A percentile compares a stretch with the other conserved stretches of the same genome.
Evolutionary conservation across 1,140 invertebrate genomes (phyloP).

Genomic region (Drosophila erecta): DNA sequence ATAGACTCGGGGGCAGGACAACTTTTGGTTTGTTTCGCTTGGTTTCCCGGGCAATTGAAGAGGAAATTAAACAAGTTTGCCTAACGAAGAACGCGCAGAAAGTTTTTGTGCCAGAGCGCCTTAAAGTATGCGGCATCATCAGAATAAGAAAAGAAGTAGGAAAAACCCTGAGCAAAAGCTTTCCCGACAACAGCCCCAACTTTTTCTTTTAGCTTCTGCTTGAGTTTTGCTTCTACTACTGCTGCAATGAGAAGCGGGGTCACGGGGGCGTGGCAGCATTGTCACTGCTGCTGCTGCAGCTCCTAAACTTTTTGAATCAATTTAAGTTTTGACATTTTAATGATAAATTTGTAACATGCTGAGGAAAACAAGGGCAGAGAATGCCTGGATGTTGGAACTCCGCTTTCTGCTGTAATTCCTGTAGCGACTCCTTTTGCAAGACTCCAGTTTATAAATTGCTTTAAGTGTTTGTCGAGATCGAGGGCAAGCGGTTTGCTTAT

Average conservation of each 20-base stretch:
- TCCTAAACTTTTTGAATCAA: conserved; percentile 78
- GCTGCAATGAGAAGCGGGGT: conserved; percentile 22
- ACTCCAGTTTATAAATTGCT: conserved; percentile 73
- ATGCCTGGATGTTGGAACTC: conserved; percentile 38
- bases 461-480: conserved; percentile 39
- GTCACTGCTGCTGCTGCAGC: conserved; percentile 46
- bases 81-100: conserved; percentile 67
- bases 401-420: conserved; percentile 11
- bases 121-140: conserved; percentile 70
- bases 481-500: conserved; percentile 33
- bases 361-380: conserved; percentile 58
- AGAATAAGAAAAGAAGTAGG: conserved; percentile 1
- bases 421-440: conserved; percentile 31
- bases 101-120: conserved; percentile 64
- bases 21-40: conserved; percentile 51
- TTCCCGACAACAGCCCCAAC: conserved; percentile 31
- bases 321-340: conserved; percentile 84
- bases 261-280: conserved; percentile 29
- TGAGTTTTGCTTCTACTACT: conserved; percentile 20
- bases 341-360: conserved; percentile 79
- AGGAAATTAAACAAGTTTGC: conserved; percentile 83
- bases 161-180: conserved; percentile 15
- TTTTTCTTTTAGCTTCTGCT: conserved; percentile 42
- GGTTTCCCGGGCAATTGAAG: conserved; percentile 72
- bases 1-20: conserved; percentile 25